Evolutionary conservation across 2,113 vertebrate species (phyloP).

Genomic region (Gadus macrocephalus): DNA sequence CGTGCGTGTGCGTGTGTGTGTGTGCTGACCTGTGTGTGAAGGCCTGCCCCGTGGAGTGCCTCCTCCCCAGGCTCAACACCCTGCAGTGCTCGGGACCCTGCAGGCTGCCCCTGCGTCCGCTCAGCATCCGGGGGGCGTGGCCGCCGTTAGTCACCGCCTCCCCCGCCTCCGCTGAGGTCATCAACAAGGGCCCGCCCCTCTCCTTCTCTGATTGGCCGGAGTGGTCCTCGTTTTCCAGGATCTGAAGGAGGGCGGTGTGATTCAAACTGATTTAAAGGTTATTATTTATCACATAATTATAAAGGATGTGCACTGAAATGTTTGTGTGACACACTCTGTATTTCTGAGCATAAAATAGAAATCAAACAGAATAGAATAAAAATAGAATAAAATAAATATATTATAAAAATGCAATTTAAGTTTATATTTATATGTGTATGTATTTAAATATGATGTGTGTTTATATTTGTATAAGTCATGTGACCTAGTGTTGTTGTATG

Average conservation of each 20-base stretch:
- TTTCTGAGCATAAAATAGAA: no score
- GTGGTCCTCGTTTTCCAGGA: conserved; percentile 69
- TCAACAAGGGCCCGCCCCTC: neutral
- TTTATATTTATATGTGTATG: no score
- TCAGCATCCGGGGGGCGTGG: conserved; percentile 7
- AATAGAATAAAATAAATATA: no score
- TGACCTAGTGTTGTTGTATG: no score
- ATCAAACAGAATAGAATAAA: no score
- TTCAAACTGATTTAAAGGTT: neutral
- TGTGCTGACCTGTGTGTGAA: conserved; percentile 50
- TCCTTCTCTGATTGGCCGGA: conserved; percentile 50
- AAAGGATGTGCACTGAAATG: no score
- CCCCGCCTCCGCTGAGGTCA: conserved; percentile 44
- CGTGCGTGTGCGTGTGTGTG: neutral
- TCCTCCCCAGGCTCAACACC: conserved; percentile 49
- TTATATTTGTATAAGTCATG: no score
- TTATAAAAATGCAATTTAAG: no score
- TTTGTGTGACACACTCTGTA: no score
- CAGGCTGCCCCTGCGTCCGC: conserved; percentile 58
- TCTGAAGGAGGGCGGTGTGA: conserved; percentile 43
- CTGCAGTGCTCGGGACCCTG: conserved; percentile 51
- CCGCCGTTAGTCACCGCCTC: conserved; percentile 42
- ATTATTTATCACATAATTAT: neutral
- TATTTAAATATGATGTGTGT: no score
- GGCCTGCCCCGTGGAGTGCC: conserved; percentile 64